phyloP scores from a whole-genome alignment of 1,140 invertebrate species.

The Chelonus insularis region DNA sequence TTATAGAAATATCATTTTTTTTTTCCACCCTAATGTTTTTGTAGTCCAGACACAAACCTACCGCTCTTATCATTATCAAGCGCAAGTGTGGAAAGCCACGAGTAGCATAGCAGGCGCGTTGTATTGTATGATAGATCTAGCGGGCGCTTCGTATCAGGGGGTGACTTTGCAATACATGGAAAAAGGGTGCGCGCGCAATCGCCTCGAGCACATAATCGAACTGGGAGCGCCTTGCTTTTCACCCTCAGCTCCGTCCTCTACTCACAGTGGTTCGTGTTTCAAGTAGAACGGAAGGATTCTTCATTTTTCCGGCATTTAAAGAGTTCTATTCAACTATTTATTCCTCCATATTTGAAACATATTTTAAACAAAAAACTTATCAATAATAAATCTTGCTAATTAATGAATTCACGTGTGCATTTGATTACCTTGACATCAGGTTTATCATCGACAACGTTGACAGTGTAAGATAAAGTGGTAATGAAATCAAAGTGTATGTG shows the following conservation, averaged over 20 bases:
- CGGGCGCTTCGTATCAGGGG: neutral
- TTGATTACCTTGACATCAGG: neutral
- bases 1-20: no score
- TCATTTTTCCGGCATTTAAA: neutral
- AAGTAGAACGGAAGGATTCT: neutral
- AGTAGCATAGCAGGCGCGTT: neutral
- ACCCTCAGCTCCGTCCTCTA: constrained; percentile 43
- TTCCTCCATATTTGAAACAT: no score
- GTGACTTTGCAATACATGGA: constrained; percentile 15
- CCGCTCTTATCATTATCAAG: constrained; percentile 10
- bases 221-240: constrained; percentile 55
- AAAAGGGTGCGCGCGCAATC: constrained; percentile 52
- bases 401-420: no score
- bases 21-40: no score
- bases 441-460: neutral
- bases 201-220: constrained; percentile 57
- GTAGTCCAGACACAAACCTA: no score
- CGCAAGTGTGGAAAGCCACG: constrained; percentile 10
- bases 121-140: neutral
- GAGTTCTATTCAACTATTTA: neutral
- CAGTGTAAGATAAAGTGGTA: neutral
- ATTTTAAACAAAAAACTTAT: no score
- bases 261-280: constrained; percentile 32
- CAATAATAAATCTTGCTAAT: no score
- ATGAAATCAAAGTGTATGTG: neutral